These are phyloP conservation scores for Mechanitis messenoides DNA, from an alignment of 2,888 invertebrate species.

Conservation along the genomic window DNA sequence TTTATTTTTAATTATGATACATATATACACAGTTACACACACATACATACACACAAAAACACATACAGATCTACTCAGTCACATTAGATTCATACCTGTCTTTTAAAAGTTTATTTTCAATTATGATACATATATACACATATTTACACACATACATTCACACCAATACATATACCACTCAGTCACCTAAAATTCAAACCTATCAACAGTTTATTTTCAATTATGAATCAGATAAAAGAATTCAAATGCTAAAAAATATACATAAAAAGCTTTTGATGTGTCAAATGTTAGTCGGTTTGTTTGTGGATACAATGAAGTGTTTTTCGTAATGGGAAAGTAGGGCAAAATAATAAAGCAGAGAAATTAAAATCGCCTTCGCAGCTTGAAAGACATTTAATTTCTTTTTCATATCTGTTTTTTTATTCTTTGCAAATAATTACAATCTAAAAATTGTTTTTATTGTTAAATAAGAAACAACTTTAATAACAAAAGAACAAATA, in stretches of 20 bases:
- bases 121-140: too few species aligned
- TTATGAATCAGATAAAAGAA: not conserved
- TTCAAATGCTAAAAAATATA: not conserved
- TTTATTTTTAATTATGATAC: too few species aligned
- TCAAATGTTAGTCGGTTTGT: not conserved
- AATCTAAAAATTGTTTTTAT: not conserved
- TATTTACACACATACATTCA: too few species aligned
- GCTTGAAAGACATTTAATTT: conserved; percentile 1
- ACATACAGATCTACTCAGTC: too few species aligned
- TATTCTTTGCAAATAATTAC: not conserved
- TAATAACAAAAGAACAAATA: too few species aligned
- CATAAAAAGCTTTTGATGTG: conserved; percentile 2
- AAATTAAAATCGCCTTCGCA: conserved; percentile 1
- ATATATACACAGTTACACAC: too few species aligned
- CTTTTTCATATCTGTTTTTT: not conserved
- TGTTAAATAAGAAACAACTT: not conserved
- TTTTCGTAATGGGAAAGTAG: not conserved
- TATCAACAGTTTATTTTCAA: too few species aligned
- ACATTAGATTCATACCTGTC: too few species aligned
- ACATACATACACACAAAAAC: too few species aligned
- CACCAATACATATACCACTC: too few species aligned
- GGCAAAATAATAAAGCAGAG: not conserved
- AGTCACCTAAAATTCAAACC: too few species aligned
- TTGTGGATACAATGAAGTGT: not conserved
- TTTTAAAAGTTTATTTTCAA: too few species aligned